A percentile compares a stretch with the other conserved stretches of the same genome.
Conservation (phyloP, 2,113 vertebrate species). For the Cyrtonyx montezumae region DNA sequence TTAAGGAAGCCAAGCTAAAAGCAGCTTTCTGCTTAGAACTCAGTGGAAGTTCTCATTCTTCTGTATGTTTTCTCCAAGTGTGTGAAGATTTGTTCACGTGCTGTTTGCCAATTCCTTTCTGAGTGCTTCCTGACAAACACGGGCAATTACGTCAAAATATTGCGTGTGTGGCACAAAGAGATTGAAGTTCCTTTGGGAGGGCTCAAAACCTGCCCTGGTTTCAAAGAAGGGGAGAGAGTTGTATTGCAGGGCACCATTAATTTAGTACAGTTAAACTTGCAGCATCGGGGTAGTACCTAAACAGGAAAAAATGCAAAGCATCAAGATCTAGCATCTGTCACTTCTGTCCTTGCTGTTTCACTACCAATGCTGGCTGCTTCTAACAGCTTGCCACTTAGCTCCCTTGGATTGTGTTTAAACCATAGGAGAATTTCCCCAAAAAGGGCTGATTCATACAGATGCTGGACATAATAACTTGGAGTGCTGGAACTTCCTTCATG, state of each 20-base stretch:
- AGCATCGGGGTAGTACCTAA: not conserved
- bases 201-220: not conserved
- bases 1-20: not conserved
- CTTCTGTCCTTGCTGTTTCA: not conserved
- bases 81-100: not conserved
- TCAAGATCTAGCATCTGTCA: not conserved
- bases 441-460: not conserved
- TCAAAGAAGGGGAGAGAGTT: not conserved
- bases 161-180: not conserved
- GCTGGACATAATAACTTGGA: not conserved
- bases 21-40: not conserved
- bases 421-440: not conserved
- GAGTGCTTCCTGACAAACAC: not conserved
- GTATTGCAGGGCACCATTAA: not conserved
- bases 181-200: not conserved
- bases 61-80: not conserved
- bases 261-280: not conserved
- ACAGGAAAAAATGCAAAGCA: not conserved
- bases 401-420: not conserved
- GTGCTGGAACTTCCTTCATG: not conserved
- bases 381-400: not conserved
- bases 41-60: not conserved
- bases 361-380: not conserved
- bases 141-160: not conserved
- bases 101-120: not conserved